These are phyloP conservation scores for Drosophila gunungcola DNA, from an alignment of 1,140 invertebrate species.

Conservation along the genomic window DNA sequence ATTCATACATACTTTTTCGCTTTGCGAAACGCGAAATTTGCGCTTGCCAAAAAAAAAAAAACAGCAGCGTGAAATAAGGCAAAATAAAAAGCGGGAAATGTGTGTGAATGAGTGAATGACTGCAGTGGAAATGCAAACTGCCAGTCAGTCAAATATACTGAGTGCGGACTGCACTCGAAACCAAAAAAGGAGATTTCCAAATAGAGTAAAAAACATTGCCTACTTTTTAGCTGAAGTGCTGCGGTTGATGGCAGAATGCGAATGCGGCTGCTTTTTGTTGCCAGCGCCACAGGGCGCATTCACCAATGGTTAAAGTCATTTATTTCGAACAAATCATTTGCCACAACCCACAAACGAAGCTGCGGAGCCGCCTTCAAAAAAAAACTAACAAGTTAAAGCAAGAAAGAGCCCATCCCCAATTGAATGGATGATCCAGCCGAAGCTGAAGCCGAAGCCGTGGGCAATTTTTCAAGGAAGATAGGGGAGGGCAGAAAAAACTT, in stretches of 20 bases:
- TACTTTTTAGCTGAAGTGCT: conserved; percentile 72
- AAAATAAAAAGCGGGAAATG: conserved; percentile 52
- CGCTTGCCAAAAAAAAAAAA: conserved; percentile 54
- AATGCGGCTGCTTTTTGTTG: conserved; percentile 50
- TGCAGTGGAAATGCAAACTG: conserved; percentile 74
- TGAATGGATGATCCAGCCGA: conserved; percentile 21
- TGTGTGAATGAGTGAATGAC: conserved; percentile 76
- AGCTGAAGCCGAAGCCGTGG: conserved; percentile 6
- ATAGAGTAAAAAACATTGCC: conserved; percentile 60
- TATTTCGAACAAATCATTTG: conserved; percentile 79
- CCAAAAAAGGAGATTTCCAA: conserved; percentile 7
- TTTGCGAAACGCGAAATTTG: conserved; percentile 63
- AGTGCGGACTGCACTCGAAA: conserved; percentile 29
- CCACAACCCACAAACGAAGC: conserved; percentile 50
- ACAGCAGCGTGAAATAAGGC: conserved; percentile 1
- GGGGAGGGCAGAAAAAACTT: conserved; percentile 55
- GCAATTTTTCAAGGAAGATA: conserved; percentile 68
- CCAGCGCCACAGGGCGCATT: conserved; percentile 21
- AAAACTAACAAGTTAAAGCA: conserved; percentile 69
- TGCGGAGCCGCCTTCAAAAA: conserved; percentile 31
- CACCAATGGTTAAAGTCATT: conserved; percentile 77
- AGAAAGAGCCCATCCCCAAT: conserved; percentile 29
- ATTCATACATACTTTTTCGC: conserved; percentile 58
- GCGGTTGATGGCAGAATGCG: conserved; percentile 50
- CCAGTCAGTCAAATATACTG: conserved; percentile 58